Percentiles rank a stretch among this genome's conserved stretches.
Evolutionary conservation across 1,140 invertebrate genomes (phyloP).

Genomic region (Brachionus calyciflorus): DNA sequence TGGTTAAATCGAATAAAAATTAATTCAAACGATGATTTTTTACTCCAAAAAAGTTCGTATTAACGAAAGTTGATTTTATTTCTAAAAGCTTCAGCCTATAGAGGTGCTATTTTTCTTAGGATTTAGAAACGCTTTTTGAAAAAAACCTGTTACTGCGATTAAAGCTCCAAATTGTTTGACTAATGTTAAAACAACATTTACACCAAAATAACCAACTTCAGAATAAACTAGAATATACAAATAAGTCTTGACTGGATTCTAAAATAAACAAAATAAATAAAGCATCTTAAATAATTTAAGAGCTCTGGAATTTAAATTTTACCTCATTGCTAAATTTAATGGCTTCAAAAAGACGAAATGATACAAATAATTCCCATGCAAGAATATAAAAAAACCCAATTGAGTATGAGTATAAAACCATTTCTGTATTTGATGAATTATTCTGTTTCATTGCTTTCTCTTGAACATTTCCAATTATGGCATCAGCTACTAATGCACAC

Average conservation of each 20-base stretch:
- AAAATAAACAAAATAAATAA: background rate
- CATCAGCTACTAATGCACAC: constrained; percentile 82
- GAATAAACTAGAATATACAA: constrained; percentile 71
- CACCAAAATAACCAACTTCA: constrained; percentile 77
- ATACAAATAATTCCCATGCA: constrained; percentile 68
- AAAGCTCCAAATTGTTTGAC: constrained; percentile 83
- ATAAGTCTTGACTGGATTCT: constrained; percentile 36
- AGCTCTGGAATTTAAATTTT: constrained; percentile 52
- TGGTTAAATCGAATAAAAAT: no score
- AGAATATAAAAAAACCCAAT: constrained; percentile 67
- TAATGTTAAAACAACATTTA: constrained; percentile 82
- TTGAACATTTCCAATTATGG: constrained; percentile 89
- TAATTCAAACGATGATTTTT: no score
- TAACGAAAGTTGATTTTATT: no score
- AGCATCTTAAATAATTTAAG: no score
- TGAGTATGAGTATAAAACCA: constrained; percentile 39
- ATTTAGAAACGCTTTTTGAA: background rate
- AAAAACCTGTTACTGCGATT: constrained; percentile 72
- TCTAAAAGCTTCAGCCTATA: no score
- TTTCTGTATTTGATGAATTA: constrained; percentile 15
- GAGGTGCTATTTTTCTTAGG: no score
- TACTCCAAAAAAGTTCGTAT: no score
- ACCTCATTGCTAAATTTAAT: constrained; percentile 75
- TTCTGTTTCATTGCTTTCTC: constrained; percentile 79
- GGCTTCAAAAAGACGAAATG: constrained; percentile 73